These are phyloP conservation scores for Cheilosia variabilis DNA, from an alignment of 2,888 invertebrate species.

Conservation along the genomic window DNA sequence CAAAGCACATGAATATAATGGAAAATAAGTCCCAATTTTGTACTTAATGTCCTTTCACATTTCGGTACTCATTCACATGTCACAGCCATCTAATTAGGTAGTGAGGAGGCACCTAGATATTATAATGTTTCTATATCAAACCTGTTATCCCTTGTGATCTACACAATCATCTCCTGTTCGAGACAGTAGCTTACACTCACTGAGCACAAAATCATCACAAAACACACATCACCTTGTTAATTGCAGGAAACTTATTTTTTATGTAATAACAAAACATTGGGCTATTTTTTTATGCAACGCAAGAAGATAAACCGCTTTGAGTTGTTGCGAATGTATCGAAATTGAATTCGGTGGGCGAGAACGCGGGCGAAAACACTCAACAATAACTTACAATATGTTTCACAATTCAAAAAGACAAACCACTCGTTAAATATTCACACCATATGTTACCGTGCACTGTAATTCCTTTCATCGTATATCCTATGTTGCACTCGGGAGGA, in stretches of 20 bases:
- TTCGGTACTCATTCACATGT: conserved; percentile 1
- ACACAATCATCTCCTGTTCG: conserved; percentile 14
- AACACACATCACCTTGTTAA: conserved; percentile 40
- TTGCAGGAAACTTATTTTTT: conserved; percentile 18
- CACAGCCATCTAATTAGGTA: conserved; percentile 47
- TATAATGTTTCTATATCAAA: conserved; percentile 50
- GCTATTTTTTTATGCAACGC: conserved; percentile 40
- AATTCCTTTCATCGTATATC: conserved; percentile 57
- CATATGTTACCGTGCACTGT: conserved; percentile 69
- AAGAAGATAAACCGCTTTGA: conserved; percentile 58
- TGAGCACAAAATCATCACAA: conserved; percentile 21
- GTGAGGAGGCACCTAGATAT: background rate
- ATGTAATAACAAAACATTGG: conserved; percentile 19
- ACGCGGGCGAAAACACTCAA: conserved; percentile 47
- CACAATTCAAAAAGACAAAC: conserved; percentile 45
- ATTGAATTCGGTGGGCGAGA: no score
- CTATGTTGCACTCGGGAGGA: conserved; percentile 38
- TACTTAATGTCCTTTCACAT: conserved; percentile 37
- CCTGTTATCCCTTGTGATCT: conserved; percentile 64
- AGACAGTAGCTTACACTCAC: conserved; percentile 26
- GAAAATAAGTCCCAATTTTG: conserved; percentile 32
- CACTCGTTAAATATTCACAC: conserved; percentile 73
- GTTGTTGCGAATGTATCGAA: no score
- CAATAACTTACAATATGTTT: conserved; percentile 70
- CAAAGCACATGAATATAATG: conserved; percentile 5